Base-by-base conservation (phyloP, 2,113 vertebrate species). In the Syrrhaptes paradoxus region DNA sequence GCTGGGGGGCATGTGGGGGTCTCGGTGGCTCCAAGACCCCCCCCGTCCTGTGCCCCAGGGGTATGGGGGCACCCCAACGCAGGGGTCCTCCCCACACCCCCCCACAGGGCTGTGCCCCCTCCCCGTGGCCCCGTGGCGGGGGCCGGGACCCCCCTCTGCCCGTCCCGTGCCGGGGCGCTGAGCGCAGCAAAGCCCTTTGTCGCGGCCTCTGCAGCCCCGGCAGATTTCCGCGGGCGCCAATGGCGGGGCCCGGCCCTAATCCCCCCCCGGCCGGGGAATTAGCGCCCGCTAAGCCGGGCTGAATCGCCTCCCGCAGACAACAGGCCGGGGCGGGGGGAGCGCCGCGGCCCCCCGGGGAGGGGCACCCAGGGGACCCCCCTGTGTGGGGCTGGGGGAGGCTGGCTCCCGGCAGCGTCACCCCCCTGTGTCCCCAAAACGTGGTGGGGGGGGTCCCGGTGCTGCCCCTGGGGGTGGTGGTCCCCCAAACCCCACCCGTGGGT, bases 141-240 rank as follows among this genome's bases (percentile, higher is more conserved):
- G 73, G 63, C 63, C 45, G 13, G 85, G 89, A 81, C 89, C 93
- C 93, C 84, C 75, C 63, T 36, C 15, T 48, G 29, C 22, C 51
- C 16, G 25, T 85, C 84, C 87, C 80, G 79, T 91, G 87, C 79
- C 67, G 65, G 73, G 87, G 92, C 32, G 95, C 96, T 97, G 96
- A 97, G 93, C 88, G 28, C 93, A 96, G 96, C 96, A 97, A 89
- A 92, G 90, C 75, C 6, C 72, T 94, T 97, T 97, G 92, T 97
- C 28, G 21, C 1, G 7, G 66, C 66, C 81, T 70, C 94, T 96
- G 93, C 95, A 91, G 94, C 91, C 81, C 91, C 77, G 94, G 94
- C 93, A 94, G 73, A 93, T 97, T 96, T 52, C 21, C 4, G 31
- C 32, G 45, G 80, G 78, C 61, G 7, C 96, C 96, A 95, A 97